Base-by-base conservation (phyloP, 2,113 vertebrate genomes). In the Pteruthius melanotis region DNA sequence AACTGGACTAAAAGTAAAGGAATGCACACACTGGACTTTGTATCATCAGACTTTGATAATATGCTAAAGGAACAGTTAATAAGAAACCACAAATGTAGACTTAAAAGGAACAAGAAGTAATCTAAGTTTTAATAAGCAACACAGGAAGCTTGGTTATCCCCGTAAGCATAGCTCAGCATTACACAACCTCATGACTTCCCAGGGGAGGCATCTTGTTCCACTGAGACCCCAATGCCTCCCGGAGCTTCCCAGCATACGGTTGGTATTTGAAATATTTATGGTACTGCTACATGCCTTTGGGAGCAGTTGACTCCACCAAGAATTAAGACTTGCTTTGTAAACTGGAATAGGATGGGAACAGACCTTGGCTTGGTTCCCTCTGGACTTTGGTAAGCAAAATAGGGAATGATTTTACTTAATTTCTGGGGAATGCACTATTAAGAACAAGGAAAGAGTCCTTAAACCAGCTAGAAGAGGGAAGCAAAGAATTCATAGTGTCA, bases 11-110 rank as follows among this genome's bases (percentile, higher is more conserved):
- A 86, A 91, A 93, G 45, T 69, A 72, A 95, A 86, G 56, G 69
- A 93, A 88, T 89, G 74, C 66, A 80, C 60, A 50, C 18, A 21
- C 21, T 80, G 94, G 69, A 83, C 93, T 96, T 95, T 93, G 83
- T 88, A 79, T 95, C 47, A 77, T 91, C 90, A 95, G 72, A 80
- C n/a, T 74, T 91, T 89, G 94, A 78, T 87, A 96, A 92, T 87
- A 86, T 72, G 44, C 76, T 71, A 42, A 92, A 84, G 56, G 72
- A 92, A 83, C 33, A 56, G 90, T 94, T 92, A 95, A 95, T 89
- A 88, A 95, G 87, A 95, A 95, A 69, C 83, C 83, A 87, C 78
- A 75, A 91, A 72, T 13, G 68, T 53, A 74, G 71, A 92, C 85
- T 83, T 94, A 83, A 91, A 92, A 91, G 69, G 68, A 87, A 70